Conservation (phyloP, 2,797 vertebrate species). For the Rhynchotus rufescens region DNA sequence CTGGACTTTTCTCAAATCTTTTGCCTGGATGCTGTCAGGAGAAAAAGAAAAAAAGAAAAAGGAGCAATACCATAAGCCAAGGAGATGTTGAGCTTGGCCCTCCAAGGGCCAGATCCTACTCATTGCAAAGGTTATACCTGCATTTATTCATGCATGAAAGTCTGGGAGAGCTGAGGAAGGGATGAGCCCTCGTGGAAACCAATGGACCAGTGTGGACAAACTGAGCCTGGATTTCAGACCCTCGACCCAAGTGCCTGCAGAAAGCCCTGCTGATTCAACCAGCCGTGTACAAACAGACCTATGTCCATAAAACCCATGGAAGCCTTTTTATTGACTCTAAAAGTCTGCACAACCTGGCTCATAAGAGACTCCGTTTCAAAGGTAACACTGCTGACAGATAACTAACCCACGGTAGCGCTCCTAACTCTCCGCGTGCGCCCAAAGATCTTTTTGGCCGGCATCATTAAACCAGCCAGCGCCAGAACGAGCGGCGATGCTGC, state of each 20-base stretch:
- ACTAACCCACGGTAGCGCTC: neutral
- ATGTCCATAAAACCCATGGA: rapidly evolving
- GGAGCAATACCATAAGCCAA: neutral
- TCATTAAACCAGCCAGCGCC: neutral
- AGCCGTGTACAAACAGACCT: neutral
- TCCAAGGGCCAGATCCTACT: neutral
- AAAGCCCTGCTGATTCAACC: neutral
- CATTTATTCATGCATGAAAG: rapidly evolving
- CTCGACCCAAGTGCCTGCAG: rapidly evolving
- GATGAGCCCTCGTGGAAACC: neutral
- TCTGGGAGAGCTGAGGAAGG: neutral
- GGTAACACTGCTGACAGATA: rapidly evolving
- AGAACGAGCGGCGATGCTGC: neutral
- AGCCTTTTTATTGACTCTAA: neutral
- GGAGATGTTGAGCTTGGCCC: neutral
- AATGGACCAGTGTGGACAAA: rapidly evolving
- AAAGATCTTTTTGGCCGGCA: neutral
- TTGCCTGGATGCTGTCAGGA: rapidly evolving
- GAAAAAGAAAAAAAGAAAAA: neutral
- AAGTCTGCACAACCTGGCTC: neutral
- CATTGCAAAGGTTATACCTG: rapidly evolving
- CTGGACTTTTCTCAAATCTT: neutral
- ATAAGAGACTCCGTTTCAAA: neutral
- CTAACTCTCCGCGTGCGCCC: neutral
- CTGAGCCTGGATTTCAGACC: neutral